Base-by-base conservation (phyloP, 2,797 vertebrate species). In the Gobio occitaniae region DNA sequence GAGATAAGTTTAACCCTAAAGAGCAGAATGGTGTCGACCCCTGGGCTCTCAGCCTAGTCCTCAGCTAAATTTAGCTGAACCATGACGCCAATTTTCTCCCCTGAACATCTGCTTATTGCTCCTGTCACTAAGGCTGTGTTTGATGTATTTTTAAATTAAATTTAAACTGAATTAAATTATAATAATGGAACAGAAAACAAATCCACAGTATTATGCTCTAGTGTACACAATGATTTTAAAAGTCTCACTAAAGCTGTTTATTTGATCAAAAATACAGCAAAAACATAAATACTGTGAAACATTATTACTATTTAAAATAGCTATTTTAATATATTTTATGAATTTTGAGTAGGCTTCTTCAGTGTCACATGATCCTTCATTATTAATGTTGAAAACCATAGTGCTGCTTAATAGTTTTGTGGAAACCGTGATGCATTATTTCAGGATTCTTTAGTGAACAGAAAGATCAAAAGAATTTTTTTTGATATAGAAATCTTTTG, bases 11-110 rank as follows among this genome's bases (percentile, higher is more conserved):
- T 84, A 71, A 84, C 17, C 38, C 52, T 69, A 11, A 70, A 36
- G 41, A 38, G 9, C 19, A 71, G 41, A 69, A 61, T 5, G 8
- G 38, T 16, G 65, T 7, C 9, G 19, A 48, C 65, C 65, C 74
- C 52, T 50, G 38, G 50, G 17, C 74, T 29, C 82, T 59, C 13
- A 61, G 65, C n/a, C 75, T 59, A 32, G 50, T 78, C 25, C 19
- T 61, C 19, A 9, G 19, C 75, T 84, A 78, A 78, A 48, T 63
- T 84, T 84, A 84, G 66, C 47, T 70, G 52, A 78, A 70, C 66
- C 54, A 71, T 78, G 38, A 50, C 6, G 19, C 9, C 41, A 32
- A 10, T 54, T 76, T 65, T 52, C 52, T 71, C 16, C 38, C 21
- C 9, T 61, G 29, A n/a, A 44, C 29, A 16, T 70, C 75, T 70